Conservation (phyloP, 2,113 vertebrate genomes). For the Aplodontia rufa region DNA sequence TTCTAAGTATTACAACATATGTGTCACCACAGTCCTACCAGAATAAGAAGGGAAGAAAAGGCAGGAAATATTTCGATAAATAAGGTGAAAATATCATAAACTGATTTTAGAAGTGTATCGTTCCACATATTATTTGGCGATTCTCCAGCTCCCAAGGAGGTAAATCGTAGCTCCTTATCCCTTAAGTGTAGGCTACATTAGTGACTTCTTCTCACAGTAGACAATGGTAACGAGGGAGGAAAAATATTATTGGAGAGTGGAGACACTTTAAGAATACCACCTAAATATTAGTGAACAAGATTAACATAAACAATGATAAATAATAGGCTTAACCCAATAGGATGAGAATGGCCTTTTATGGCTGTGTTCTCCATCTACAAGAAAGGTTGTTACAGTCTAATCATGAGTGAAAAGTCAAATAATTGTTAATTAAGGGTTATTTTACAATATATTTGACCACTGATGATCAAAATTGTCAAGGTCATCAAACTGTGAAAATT, state of each 20-base stretch:
- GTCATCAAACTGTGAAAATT: neutral
- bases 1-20: neutral
- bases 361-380: neutral
- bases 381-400: neutral
- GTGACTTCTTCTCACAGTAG: neutral
- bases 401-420: neutral
- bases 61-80: neutral
- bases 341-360: neutral
- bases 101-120: neutral
- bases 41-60: neutral
- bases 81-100: neutral
- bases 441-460: neutral
- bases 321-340: neutral
- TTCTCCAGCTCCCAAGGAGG: neutral
- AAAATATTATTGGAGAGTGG: neutral
- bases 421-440: neutral
- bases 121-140: neutral
- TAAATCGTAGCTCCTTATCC: neutral
- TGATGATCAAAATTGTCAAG: neutral
- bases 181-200: neutral
- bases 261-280: neutral
- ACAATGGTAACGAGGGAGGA: fast-evolving
- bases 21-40: neutral
- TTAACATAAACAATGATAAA: neutral
- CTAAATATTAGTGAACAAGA: neutral